These are phyloP conservation scores for Branchellion lobata DNA, from an alignment of 2,888 invertebrate species.

Conservation along the genomic window DNA sequence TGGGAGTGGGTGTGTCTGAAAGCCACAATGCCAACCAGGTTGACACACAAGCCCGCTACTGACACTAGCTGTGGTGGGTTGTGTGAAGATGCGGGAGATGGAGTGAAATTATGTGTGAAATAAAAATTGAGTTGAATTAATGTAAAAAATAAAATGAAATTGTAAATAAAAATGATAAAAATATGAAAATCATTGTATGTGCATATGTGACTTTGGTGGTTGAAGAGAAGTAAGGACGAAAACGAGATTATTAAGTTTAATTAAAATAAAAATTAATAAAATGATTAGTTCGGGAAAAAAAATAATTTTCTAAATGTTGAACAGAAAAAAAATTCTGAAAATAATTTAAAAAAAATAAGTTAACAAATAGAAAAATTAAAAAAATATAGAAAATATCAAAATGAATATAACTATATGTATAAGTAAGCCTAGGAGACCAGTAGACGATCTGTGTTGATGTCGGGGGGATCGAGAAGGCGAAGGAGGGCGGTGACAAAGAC, in stretches of 20 bases:
- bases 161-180: background rate
- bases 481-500: slow-evolving; percentile 66
- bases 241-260: no score
- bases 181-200: background rate
- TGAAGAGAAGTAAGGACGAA: no score
- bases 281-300: background rate
- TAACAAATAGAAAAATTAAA: no score
- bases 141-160: background rate
- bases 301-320: no score
- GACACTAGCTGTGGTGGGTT: slow-evolving; percentile 64
- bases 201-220: no score
- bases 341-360: no score
- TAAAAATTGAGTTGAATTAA: background rate
- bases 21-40: slow-evolving; percentile 66
- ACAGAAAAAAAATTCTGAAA: no score
- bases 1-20: slow-evolving; percentile 62
- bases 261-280: slow-evolving; percentile 1
- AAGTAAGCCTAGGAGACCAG: no score
- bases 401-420: no score
- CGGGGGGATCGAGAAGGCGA: slow-evolving; percentile 66
- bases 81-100: background rate
- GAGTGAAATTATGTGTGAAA: background rate
- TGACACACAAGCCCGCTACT: slow-evolving; percentile 66
- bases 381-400: no score
- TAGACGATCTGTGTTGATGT: slow-evolving; percentile 65